A percentile compares a stretch with the other conserved stretches of the same genome.
Evolutionary conservation across 1,140 invertebrate genomes (phyloP).

Genomic region (Lepidurus packardi): DNA sequence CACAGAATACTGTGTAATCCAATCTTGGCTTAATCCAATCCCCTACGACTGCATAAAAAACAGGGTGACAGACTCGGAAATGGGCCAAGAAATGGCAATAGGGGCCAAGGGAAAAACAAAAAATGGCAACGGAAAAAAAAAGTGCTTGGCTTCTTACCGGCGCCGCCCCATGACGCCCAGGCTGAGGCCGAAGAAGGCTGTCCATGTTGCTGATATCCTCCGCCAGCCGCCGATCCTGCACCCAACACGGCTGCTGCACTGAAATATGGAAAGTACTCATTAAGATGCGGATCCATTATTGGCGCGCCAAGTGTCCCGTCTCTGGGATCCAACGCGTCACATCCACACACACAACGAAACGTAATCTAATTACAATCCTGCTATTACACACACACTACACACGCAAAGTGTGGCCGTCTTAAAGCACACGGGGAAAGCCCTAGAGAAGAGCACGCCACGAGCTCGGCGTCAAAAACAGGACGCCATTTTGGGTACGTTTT

Average conservation of each 20-base stretch:
- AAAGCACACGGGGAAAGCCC: background rate
- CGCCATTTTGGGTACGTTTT: conserved; percentile 7
- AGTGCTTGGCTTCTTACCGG: background rate
- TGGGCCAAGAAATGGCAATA: background rate
- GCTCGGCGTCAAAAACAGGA: background rate
- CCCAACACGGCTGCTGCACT: conserved; percentile 2
- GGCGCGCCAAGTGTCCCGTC: conserved; percentile 2
- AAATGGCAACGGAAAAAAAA: background rate
- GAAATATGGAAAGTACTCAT: conserved; percentile 22
- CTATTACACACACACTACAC: background rate
- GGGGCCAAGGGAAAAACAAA: background rate
- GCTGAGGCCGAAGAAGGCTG: background rate
- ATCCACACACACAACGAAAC: background rate
- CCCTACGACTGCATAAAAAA: background rate
- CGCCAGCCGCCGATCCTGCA: background rate
- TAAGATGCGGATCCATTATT: conserved; percentile 3
- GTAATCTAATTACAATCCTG: background rate
- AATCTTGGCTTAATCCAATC: background rate
- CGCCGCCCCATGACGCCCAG: conserved; percentile 16
- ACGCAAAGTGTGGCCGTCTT: background rate
- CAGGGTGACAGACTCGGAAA: background rate
- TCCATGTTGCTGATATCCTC: background rate
- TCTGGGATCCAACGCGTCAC: background rate
- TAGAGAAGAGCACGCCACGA: background rate
- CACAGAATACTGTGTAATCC: background rate